Evolutionary conservation across 2,888 invertebrate species (phyloP).

Genomic region (Chrysodeixis includens): DNA sequence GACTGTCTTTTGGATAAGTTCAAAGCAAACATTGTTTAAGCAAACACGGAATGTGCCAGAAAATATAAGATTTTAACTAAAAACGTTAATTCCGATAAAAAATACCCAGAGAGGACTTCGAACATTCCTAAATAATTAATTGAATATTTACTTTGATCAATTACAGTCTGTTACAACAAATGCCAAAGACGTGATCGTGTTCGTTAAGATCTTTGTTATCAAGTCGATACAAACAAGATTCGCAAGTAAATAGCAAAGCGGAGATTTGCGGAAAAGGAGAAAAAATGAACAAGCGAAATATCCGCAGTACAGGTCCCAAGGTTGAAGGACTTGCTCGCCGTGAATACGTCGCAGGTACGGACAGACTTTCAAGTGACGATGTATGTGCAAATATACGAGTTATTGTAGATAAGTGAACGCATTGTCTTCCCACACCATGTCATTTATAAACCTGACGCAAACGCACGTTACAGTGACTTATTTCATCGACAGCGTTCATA

Average conservation of each 20-base stretch:
- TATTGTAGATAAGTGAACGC: conserved; percentile 60
- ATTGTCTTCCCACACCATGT: conserved; percentile 56
- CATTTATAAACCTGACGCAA: conserved; percentile 36
- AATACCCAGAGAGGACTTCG: not conserved
- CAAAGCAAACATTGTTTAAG: conserved; percentile 16
- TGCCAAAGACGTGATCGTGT: conserved; percentile 62
- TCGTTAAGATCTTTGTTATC: conserved; percentile 38
- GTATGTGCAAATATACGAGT: conserved; percentile 64
- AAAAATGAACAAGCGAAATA: conserved; percentile 81
- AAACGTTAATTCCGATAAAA: not conserved
- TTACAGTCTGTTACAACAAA: conserved; percentile 49
- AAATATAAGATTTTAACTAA: not conserved
- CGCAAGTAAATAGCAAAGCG: conserved; percentile 63
- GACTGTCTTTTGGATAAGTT: conserved; percentile 41
- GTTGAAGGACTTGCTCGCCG: conserved; percentile 82
- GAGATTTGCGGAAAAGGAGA: conserved; percentile 82
- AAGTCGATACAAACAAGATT: conserved; percentile 53
- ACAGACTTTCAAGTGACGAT: conserved; percentile 82
- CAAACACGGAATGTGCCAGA: not conserved
- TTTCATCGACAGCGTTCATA: conserved; percentile 13
- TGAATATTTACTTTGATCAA: conserved; percentile 9
- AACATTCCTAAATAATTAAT: not conserved
- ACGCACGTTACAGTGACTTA: conserved; percentile 15
- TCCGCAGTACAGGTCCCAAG: conserved; percentile 81
- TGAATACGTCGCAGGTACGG: conserved; percentile 74